A percentile compares a stretch with the other conserved stretches of the same genome.
These are phyloP conservation scores for Baronia brevicornis DNA, from an alignment of 2,888 invertebrate genomes.

Conservation along the genomic window DNA sequence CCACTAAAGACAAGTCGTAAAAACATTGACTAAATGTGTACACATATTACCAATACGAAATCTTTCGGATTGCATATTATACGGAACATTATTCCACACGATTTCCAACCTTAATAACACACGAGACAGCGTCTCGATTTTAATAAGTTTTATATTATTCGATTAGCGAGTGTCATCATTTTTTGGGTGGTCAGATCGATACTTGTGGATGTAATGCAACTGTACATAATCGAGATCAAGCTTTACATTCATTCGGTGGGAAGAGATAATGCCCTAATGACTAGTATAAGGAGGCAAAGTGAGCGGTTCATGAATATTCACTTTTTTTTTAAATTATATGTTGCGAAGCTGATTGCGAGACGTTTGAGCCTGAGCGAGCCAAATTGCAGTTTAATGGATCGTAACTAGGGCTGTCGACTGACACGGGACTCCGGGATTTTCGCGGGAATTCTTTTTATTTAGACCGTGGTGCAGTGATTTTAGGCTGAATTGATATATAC, in stretches of 20 bases:
- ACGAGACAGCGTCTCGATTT: too few species aligned
- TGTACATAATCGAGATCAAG: slow-evolving; percentile 6
- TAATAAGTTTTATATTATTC: too few species aligned
- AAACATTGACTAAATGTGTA: slow-evolving; percentile 3
- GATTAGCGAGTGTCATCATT: slow-evolving; percentile 1
- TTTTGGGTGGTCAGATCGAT: slow-evolving; percentile 7
- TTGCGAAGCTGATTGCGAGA: slow-evolving; percentile 5
- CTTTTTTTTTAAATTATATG: slow-evolving; percentile 9
- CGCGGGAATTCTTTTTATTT: not conserved
- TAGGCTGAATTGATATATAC: too few species aligned
- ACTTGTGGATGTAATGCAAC: not conserved
- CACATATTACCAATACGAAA: slow-evolving; percentile 6
- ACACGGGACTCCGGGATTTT: not conserved
- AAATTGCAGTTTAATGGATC: slow-evolving; percentile 8
- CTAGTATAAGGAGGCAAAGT: slow-evolving; percentile 4
- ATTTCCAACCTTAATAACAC: slow-evolving; percentile 6
- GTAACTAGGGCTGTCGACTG: slow-evolving; percentile 5
- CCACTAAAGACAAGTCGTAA: too few species aligned
- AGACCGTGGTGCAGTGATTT: too few species aligned
- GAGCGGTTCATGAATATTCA: slow-evolving; percentile 10
- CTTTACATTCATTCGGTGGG: slow-evolving; percentile 4
- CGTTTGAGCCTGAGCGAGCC: slow-evolving; percentile 2
- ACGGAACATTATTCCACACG: not conserved
- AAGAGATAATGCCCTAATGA: slow-evolving; percentile 7
- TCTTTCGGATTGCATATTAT: slow-evolving; percentile 7